These are phyloP conservation scores for Rhabdomys dilectus DNA, from an alignment of 2,113 vertebrate genomes.

Conservation along the genomic window DNA sequence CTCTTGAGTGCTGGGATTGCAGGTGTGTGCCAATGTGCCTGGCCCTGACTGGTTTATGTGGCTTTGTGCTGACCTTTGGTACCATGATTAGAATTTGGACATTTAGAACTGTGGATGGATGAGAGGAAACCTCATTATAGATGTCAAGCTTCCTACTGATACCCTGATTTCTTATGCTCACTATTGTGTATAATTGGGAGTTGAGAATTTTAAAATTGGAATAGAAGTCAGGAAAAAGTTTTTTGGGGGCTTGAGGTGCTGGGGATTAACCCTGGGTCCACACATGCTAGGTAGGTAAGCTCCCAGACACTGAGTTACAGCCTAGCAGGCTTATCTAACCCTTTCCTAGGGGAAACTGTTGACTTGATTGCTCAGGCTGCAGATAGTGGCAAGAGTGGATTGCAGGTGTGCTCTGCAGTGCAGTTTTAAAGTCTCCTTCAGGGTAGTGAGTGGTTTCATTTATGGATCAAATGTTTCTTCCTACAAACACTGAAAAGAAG, in stretches of 20 bases:
- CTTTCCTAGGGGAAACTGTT: not conserved
- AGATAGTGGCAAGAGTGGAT: not conserved
- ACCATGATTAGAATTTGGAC: not conserved
- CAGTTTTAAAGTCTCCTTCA: not conserved
- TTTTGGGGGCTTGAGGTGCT: not conserved
- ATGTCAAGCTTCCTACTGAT: not conserved
- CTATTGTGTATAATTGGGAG: not conserved
- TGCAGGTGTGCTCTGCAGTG: not conserved
- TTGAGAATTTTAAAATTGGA: slow-evolving; percentile 5
- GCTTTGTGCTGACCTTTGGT: not conserved
- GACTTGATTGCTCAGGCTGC: not conserved
- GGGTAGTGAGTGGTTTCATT: slow-evolving; percentile 7
- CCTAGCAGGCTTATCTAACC: not conserved
- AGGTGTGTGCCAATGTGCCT: not conserved
- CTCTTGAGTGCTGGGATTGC: not conserved
- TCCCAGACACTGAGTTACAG: not conserved
- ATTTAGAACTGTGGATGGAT: not conserved
- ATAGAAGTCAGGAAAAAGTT: not conserved
- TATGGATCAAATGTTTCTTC: not conserved
- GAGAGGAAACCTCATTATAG: not conserved
- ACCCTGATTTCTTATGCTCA: not conserved
- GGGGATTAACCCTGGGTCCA: too few species aligned
- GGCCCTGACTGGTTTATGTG: not conserved
- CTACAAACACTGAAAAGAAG: not conserved
- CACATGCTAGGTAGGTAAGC: not conserved